Evolutionary conservation across 53 echinoderm and acorn worm species (phyloP), one percentile per base, ranked within the genome.

Genomic region (Temnopleurus reevesii): DNA sequence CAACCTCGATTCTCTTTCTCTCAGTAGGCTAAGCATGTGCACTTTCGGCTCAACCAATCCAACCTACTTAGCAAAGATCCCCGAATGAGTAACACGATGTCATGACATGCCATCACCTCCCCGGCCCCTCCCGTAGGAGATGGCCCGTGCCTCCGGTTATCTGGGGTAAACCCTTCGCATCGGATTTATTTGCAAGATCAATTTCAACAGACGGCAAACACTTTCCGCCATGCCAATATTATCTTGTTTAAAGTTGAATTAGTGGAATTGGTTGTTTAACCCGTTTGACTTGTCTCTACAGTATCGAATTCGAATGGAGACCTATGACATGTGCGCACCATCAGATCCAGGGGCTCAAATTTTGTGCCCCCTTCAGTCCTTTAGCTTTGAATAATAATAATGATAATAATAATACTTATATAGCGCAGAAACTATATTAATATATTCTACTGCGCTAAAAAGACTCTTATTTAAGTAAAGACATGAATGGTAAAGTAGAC

Each of bases 111-210:
- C n/a, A n/a, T 71, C 43, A 2, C 71, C 71, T 71, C 23, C 38
- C 41, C n/a, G 34, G 4, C 31, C 30, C 4, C 33, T 17, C 33
- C 33, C 31, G 12, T 33, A n/a, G n/a, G 33, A 41, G 36, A 71
- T 41, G 71, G n/a, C 41, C 23, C 71, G 9, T 71, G 41, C 41
- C n/a, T n/a, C n/a, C n/a, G n/a, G n/a, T n/a, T 41, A 71, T 71
- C 71, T 43, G 9, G 71, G 71, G 71, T 71, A 71, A 71, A 71
- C 36, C 71, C 10, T 71, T 38, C 41, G 5, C 71, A 71, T 23
- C 43, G 21, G 41, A 41, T 38, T 71, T 71, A 43, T 71, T 71
- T 71, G 71, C 10, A 36, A 71, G 71, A 71, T 71, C 71, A 71
- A 71, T 71, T 41, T 71, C 41, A 8, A 7, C 36, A 71, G n/a